Evolutionary conservation across 2,113 vertebrate species (phyloP).

Genomic region (Corythornis cristatus): DNA sequence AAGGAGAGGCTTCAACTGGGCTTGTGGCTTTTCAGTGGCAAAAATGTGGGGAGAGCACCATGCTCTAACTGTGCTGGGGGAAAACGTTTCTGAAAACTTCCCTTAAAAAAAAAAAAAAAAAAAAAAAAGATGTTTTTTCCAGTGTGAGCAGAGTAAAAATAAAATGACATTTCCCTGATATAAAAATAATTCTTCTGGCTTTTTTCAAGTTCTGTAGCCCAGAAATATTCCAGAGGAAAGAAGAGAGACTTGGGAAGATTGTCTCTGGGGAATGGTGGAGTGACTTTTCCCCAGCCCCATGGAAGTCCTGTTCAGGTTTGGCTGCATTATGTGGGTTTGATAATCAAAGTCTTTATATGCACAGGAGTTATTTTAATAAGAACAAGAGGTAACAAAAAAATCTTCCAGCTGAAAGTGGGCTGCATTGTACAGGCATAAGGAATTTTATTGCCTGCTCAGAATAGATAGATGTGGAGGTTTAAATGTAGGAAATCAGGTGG

Average conservation of each 20-base stretch:
- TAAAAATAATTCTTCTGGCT: constrained; percentile 21
- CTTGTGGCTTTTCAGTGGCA: background rate
- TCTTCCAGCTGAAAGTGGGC: background rate
- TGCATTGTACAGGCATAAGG: background rate
- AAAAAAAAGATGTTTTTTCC: background rate
- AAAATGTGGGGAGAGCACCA: background rate
- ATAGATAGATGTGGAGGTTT: background rate
- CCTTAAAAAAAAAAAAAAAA: background rate
- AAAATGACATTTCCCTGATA: constrained; percentile 1
- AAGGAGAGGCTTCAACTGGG: background rate
- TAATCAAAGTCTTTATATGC: background rate
- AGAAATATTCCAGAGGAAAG: background rate
- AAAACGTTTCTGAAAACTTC: background rate
- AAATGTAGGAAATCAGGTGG: background rate
- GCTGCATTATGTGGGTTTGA: background rate
- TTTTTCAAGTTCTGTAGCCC: background rate
- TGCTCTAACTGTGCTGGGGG: rapidly evolving
- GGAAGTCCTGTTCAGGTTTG: background rate
- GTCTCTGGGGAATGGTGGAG: background rate
- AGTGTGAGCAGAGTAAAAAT: background rate
- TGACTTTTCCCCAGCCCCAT: background rate
- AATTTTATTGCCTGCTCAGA: background rate
- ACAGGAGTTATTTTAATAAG: background rate
- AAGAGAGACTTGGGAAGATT: background rate
- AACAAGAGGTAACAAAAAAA: background rate